Evolutionary conservation across 2,888 invertebrate genomes (phyloP).

Genomic region (Papilio gigon): DNA sequence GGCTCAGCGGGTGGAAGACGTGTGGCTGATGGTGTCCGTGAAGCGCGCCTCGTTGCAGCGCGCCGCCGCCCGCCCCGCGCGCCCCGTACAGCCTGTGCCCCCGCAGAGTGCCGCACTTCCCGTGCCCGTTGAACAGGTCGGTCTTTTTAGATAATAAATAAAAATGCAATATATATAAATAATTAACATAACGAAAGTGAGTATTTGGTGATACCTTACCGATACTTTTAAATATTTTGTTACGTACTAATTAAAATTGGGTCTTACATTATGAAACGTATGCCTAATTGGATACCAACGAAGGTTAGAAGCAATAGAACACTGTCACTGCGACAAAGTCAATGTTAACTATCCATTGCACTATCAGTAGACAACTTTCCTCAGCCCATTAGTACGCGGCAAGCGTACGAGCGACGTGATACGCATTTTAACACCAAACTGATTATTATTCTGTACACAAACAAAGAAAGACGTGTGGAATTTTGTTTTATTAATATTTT

Average conservation of each 20-base stretch:
- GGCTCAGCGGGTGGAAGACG: conserved; percentile 95
- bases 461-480: conserved; percentile 37
- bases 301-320: conserved; percentile 41
- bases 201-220: too few species aligned
- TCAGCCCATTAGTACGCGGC: conserved; percentile 48
- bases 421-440: conserved; percentile 42
- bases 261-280: conserved; percentile 2
- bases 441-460: conserved; percentile 46
- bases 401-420: conserved; percentile 38
- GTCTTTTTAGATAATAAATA: too few species aligned
- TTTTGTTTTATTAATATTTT: conserved; percentile 34
- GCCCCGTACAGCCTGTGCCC: conserved; percentile 90
- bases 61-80: conserved; percentile 86
- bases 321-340: conserved; percentile 52
- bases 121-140: conserved; percentile 58
- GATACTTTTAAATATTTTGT: too few species aligned
- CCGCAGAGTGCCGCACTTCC: conserved; percentile 85
- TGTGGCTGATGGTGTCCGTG: conserved; percentile 95
- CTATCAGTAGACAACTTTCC: conserved; percentile 52
- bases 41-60: conserved; percentile 87
- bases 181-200: too few species aligned
- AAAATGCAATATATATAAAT: too few species aligned
- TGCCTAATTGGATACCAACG: conserved; percentile 21
- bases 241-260: neutral
- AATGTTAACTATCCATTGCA: conserved; percentile 45